A percentile compares a stretch with the other conserved stretches of the same genome.
These are phyloP conservation scores for Metellina segmentata DNA, from an alignment of 2,888 invertebrate species.

Conservation along the genomic window DNA sequence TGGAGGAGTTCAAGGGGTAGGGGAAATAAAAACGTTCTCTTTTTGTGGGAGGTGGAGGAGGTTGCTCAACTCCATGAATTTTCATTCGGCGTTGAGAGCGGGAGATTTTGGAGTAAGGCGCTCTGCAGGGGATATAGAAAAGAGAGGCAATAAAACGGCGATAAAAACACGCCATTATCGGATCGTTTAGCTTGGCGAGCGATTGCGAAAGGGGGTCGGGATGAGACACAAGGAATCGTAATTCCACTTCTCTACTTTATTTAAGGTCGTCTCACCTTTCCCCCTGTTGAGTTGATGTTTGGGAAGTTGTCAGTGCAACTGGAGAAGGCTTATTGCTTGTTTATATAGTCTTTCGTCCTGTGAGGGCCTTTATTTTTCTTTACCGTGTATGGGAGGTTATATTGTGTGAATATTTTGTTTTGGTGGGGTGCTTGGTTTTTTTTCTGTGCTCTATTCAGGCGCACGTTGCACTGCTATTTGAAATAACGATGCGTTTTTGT, in stretches of 20 bases:
- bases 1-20: slow-evolving; percentile 14
- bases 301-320: slow-evolving; percentile 13
- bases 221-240: slow-evolving; percentile 44
- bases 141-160: slow-evolving; percentile 71
- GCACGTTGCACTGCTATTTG: slow-evolving; percentile 16
- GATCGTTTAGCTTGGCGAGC: slow-evolving; percentile 52
- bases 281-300: slow-evolving; percentile 33
- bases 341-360: slow-evolving; percentile 16
- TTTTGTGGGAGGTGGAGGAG: background rate
- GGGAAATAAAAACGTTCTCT: slow-evolving; percentile 46
- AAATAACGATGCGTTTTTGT: background rate
- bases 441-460: slow-evolving; percentile 20
- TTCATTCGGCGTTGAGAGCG: slow-evolving; percentile 71
- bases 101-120: slow-evolving; percentile 28
- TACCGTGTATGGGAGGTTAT: too few species aligned
- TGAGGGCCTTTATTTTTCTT: too few species aligned
- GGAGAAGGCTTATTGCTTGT: slow-evolving; percentile 51
- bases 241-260: slow-evolving; percentile 39
- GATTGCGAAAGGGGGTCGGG: slow-evolving; percentile 10
- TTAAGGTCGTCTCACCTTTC: slow-evolving; percentile 29
- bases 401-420: background rate
- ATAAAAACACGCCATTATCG: slow-evolving; percentile 76
- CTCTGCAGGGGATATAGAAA: slow-evolving; percentile 55
- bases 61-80: slow-evolving; percentile 58
- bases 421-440: slow-evolving; percentile 15